Conservation (phyloP, 2,113 vertebrate genomes). For the Heterocephalus glaber region DNA sequence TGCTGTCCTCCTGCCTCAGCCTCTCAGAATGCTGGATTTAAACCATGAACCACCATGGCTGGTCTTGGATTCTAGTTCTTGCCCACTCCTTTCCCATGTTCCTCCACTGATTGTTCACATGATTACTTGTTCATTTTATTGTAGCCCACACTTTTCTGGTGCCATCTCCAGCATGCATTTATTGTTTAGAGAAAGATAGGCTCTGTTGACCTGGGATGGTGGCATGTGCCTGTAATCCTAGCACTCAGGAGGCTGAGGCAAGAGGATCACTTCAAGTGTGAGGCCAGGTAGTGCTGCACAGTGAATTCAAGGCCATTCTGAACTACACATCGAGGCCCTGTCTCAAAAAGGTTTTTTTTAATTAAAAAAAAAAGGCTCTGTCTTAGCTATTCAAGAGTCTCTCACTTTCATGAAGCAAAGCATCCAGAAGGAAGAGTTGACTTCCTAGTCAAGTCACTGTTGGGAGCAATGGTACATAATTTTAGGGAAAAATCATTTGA, state of each 20-base stretch:
- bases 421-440: not conserved
- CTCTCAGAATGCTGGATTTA: not conserved
- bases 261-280: not conserved
- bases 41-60: not conserved
- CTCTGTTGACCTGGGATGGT: not conserved
- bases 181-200: not conserved
- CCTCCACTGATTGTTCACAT: not conserved
- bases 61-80: not conserved
- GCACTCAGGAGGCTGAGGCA: not conserved
- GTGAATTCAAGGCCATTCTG: not conserved
- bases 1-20: not conserved
- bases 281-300: not conserved
- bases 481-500: no score
- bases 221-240: not conserved
- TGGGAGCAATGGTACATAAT: no score
- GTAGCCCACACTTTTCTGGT: not conserved
- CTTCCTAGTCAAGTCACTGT: not conserved
- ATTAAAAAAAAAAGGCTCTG: not conserved
- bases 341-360: no score
- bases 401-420: not conserved
- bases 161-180: not conserved
- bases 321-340: not conserved
- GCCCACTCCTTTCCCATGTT: not conserved
- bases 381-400: not conserved
- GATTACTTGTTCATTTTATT: not conserved